Evolutionary conservation across 2,888 invertebrate genomes (phyloP).

Genomic region (Cosmia pyralina): DNA sequence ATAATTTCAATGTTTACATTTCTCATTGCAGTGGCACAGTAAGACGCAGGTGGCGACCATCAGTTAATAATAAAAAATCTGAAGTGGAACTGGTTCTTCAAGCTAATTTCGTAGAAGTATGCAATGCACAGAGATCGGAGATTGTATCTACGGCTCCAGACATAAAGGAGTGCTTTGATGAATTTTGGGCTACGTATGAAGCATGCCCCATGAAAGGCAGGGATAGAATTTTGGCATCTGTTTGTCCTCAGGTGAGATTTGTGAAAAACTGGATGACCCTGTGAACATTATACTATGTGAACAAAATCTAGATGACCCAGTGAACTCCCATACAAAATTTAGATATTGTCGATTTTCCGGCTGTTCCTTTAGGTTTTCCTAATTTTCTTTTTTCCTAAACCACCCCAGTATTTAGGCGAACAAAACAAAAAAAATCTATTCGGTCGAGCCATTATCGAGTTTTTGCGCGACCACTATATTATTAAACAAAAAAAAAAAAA

Average conservation of each 20-base stretch:
- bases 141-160: conserved; percentile 91
- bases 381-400: no score
- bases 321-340: no score
- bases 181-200: conserved; percentile 93
- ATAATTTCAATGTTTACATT: neutral
- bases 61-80: conserved; percentile 90
- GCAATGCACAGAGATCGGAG: conserved; percentile 86
- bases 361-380: neutral
- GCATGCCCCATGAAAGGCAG: conserved; percentile 92
- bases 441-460: no score
- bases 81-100: conserved; percentile 93
- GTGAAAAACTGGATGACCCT: neutral
- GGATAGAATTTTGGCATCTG: conserved; percentile 94
- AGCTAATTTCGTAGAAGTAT: conserved; percentile 93
- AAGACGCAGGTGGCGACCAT: conserved; percentile 93
- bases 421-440: no score
- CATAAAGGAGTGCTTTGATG: conserved; percentile 92
- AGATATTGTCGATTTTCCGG: neutral
- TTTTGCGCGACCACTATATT: no score
- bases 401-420: neutral
- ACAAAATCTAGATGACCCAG: neutral
- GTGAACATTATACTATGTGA: neutral
- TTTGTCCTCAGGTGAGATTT: conserved; percentile 94
- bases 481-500: no score
- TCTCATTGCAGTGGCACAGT: conserved; percentile 93